These are phyloP conservation scores for Calephelis perditalis DNA, from an alignment of 2,888 invertebrate genomes.

Conservation along the genomic window DNA sequence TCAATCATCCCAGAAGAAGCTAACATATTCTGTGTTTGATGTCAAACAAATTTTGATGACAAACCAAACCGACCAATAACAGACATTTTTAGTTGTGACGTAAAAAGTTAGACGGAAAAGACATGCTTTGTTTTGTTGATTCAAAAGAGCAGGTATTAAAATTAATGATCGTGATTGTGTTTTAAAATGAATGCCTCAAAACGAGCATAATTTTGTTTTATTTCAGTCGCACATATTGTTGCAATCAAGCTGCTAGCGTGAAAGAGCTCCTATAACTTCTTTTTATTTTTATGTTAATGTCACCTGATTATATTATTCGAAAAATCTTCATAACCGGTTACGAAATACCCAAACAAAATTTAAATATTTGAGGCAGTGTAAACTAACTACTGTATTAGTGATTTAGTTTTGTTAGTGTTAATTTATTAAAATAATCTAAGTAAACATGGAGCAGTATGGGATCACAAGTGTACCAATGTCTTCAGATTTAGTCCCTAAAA, in stretches of 20 bases:
- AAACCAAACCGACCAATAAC: too few relatives aligned
- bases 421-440: not conserved
- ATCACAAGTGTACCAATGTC: not conserved
- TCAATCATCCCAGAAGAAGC: too few relatives aligned
- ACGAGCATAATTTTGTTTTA: not conserved
- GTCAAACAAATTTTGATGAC: too few relatives aligned
- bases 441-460: not conserved
- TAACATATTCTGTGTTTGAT: too few relatives aligned
- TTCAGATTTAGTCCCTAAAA: not conserved
- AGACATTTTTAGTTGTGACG: too few relatives aligned
- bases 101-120: too few relatives aligned
- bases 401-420: not conserved
- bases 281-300: slow-evolving; percentile 6
- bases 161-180: too few relatives aligned
- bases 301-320: slow-evolving; percentile 3
- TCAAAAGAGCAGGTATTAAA: too few relatives aligned
- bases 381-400: not conserved
- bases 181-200: too few relatives aligned
- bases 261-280: slow-evolving; percentile 7
- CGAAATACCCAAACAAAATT: not conserved
- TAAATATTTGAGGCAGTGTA: not conserved
- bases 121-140: too few relatives aligned
- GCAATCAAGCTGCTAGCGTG: slow-evolving; percentile 7
- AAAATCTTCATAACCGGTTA: slow-evolving; percentile 4
- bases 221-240: slow-evolving; percentile 7